Percentiles rank a stretch among this genome's conserved stretches.
Conservation (phyloP, 2,888 invertebrate genomes). For the Ramazzottius varieornatus region DNA sequence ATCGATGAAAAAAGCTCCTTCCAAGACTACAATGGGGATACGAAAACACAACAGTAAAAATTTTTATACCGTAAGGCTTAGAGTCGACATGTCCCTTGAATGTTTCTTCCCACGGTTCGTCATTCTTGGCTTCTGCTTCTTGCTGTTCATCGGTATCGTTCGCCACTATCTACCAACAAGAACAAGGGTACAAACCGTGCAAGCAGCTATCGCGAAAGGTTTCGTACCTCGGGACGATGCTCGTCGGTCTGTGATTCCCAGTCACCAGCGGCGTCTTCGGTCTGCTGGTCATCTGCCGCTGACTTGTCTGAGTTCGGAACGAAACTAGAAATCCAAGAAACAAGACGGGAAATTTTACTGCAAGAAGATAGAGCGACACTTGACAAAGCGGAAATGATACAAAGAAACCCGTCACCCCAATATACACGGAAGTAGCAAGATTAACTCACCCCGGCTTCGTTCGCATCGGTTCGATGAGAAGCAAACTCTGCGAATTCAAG, state of each 20-base stretch:
- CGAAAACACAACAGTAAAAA: too few species aligned
- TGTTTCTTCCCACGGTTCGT: slow-evolving; percentile 74
- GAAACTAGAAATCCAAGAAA: background rate
- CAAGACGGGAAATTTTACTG: background rate
- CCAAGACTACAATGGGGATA: background rate
- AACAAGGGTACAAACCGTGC: background rate
- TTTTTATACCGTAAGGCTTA: slow-evolving; percentile 59
- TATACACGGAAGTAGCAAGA: background rate
- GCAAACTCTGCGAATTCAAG: background rate
- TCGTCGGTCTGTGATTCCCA: background rate
- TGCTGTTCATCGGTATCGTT: background rate
- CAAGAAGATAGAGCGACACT: background rate
- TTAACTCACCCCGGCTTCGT: background rate
- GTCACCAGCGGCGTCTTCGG: slow-evolving; percentile 7
- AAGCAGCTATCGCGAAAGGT: background rate
- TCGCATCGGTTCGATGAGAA: background rate
- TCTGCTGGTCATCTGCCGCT: slow-evolving; percentile 9
- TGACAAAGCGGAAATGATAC: background rate
- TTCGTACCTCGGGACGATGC: background rate
- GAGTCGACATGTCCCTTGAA: slow-evolving; percentile 79
- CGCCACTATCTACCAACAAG: background rate
- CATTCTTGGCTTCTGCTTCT: slow-evolving; percentile 30
- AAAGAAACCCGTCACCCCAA: background rate
- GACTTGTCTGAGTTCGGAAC: slow-evolving; percentile 10
- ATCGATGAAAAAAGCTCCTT: background rate